Conservation (phyloP, 1,140 invertebrate genomes). For the Hirudo medicinalis region DNA sequence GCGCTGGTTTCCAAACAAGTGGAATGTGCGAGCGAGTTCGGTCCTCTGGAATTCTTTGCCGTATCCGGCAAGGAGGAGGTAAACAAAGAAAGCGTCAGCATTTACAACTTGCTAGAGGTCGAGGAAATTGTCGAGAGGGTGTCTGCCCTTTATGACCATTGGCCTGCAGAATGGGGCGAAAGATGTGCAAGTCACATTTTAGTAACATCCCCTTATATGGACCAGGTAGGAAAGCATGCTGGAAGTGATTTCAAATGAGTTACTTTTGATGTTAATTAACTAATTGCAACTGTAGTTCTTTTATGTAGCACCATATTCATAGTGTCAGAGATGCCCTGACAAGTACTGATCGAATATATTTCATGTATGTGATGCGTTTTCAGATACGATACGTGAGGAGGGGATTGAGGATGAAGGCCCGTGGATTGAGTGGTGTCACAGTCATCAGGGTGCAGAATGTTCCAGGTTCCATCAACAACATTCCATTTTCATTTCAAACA, state of each 20-base stretch:
- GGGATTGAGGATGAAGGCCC: not conserved
- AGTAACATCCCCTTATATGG: conserved; percentile 70
- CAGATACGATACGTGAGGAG: not conserved
- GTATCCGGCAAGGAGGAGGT: conserved; percentile 59
- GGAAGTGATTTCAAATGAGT: conserved; percentile 49
- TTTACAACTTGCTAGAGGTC: conserved; percentile 70
- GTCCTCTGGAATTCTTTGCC: conserved; percentile 68
- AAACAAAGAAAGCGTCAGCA: conserved; percentile 67
- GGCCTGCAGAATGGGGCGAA: conserved; percentile 61
- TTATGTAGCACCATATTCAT: too few relatives aligned
- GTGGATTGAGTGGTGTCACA: conserved; percentile 32
- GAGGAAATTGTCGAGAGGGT: conserved; percentile 62
- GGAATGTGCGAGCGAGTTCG: conserved; percentile 54
- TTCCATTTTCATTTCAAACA: not conserved
- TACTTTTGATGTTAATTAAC: too few relatives aligned
- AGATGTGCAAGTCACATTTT: conserved; percentile 62
- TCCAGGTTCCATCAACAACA: not conserved
- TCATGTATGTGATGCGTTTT: too few relatives aligned
- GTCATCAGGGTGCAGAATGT: conserved; percentile 18
- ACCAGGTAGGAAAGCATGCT: conserved; percentile 57
- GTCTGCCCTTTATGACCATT: conserved; percentile 52
- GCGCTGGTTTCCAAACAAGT: conserved; percentile 49
- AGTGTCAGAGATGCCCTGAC: too few relatives aligned
- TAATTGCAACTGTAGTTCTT: too few relatives aligned
- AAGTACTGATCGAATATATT: too few relatives aligned